Base-by-base conservation (phyloP, 2,888 invertebrate species). In the Busseola fusca region DNA sequence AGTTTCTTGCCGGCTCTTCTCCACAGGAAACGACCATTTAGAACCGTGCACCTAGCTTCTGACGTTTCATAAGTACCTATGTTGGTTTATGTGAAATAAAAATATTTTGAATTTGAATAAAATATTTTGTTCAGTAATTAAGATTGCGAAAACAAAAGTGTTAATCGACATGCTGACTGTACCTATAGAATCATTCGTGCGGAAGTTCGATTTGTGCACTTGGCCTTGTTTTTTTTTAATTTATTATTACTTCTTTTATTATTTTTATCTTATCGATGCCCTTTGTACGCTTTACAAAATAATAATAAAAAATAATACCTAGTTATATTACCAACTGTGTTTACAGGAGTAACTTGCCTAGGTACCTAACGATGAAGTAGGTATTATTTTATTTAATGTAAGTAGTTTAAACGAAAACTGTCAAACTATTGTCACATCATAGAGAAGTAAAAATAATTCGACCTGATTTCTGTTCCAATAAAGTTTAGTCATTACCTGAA, bases 401-500 rank as follows among this genome's bases (percentile, higher is more conserved):
- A 34, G n/a, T 27, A 14, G 16, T 21, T 34, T 25, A 14, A 27
- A 58, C 57, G 63, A 66, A 66, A 62, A 70, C 76, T 84, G 82
- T 82, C 82, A 87, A 86, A 87, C 82, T 64, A 76, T 65, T 78
- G 72, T 84, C 78, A 83, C 67, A 76, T 82, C 73, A 78, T 78
- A 62, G 62, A 60, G 60, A n/a, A 56, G 9, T 42, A 54, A 59
- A 64, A 79, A 68, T 68, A 69, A 62, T 59, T 58, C 52, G 34
- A 71, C 58, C 66, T 42, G 62, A 76, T 72, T 77, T 56, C 50
- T 42, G 52, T 72, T 72, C 25, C 14, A 42, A 45, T 56, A 62
- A 56, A 57, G 30, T 57, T 60, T 25, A 56, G 34, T 50, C n/a
- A 59, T 30, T 66, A 30, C 84, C 73, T 64, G 57, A 67, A 74